Evolutionary conservation across 23 tunicate genomes (phyloP), one percentile per base, ranked within the genome.

Genomic region (Trididemnum miniatum): DNA sequence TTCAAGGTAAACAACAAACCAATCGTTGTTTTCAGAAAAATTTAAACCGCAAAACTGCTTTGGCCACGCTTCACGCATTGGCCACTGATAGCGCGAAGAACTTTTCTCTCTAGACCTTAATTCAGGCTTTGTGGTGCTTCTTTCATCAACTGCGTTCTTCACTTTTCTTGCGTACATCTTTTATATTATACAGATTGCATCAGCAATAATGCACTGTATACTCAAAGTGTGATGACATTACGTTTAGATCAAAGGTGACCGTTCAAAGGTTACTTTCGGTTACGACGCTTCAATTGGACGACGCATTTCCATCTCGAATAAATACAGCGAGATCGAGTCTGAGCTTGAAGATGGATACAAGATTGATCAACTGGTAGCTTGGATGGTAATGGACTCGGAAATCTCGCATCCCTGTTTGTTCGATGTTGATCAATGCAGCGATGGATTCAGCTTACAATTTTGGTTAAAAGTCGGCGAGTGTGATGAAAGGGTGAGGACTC

Each of bases 361-460:
- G 38, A 24, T 73, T 22, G 59, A 40, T 18, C 37, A 57, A 37
- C 20, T 40, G 4, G 79, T 24, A 1, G 79, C 59, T 7, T 77
- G 82, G 82, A 35, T 77, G 49, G 86, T 39, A 51, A 51, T 64
- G 34, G 31, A 31, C 24, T 44, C 76, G 20, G 37, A 78, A 38
- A 54, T 20, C 7, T 35, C n/a, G 20, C 22, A 49, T 35, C 0
- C 88, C 25, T 91, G 97, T 28, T 65, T 91, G 32, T 44, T 24
- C 29, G 80, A 91, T 77, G 35, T 82, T 38, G 72, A 66, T n/a
- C 27, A 40, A 1, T 91, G 97, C 59, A 34, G 1, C 4, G 72
- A 82, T 4, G 97, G 97, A 77, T 86, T 91, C 38, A 86, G 90
- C 49, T 28, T 91, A 12, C 90, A 91, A 79, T 86, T 91, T 72